Evolutionary conservation across 2,797 vertebrate species (phyloP), one percentile per base, ranked within the genome.

Genomic region (Trachurus trachurus): DNA sequence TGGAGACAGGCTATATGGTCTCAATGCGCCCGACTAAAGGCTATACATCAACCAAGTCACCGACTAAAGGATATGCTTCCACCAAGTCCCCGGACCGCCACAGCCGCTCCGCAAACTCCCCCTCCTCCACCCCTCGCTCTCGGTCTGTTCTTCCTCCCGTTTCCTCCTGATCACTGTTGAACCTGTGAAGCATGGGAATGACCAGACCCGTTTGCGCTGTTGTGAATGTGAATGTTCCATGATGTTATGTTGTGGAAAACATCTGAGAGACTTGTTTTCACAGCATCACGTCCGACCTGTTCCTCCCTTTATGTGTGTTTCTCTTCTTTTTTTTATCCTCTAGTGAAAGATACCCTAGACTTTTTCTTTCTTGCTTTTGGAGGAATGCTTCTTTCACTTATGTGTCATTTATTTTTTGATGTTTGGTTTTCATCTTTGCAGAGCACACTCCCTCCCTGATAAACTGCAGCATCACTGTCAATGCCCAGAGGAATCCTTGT

Each of bases 1-100:
- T 96, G 96, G 95, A 96, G 93, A 91, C 94, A 68, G 94, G 92
- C 82, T 95, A 92, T 88, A 95, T 96, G 96, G 94, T 96, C 79
- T 96, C 96, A 83, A 96, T 96, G 95, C 95, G 95, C 57, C 96
- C 94, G n/a, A 96, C 94, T 81, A 94, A 95, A 94, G 94, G 94
- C 93, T 92, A 87, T 80, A 42, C 92, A 71, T 87, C 94, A 2
- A 88, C 92, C 76, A 94, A 94, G 87, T 95, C 93, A 0, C 89
- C 92, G 0, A 88, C 85, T 44, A 94, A 94, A 89, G 93, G 92
- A 86, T 81, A 72, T 40, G 1, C 72, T 37, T 80, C 89, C 68
- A 91, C 87, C 70, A 94, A 89, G 86, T 93, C 95, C 71, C 95
- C 94, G 31, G 95, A 96, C 71, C 93, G 83, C 49, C 92, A 94